A percentile compares a stretch with the other conserved stretches of the same genome.
Evolutionary conservation across 2,797 vertebrate genomes (phyloP).

Genomic region (Caiman crocodilus): DNA sequence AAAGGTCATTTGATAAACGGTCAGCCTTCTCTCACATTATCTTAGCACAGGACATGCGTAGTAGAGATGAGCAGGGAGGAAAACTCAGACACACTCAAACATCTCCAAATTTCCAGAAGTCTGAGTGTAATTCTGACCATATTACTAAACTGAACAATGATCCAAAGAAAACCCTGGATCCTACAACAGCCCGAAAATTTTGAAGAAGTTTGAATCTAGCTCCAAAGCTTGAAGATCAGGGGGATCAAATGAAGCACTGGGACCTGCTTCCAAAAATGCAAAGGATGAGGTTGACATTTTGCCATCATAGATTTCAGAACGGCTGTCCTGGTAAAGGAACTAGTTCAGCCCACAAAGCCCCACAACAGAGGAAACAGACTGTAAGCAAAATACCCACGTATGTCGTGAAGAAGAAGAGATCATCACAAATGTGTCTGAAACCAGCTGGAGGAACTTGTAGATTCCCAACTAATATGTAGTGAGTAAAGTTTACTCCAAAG

Average conservation of each 20-base stretch:
- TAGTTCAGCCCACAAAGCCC: neutral
- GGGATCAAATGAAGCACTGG: neutral
- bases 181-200: neutral
- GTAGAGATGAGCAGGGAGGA: neutral
- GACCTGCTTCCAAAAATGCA: neutral
- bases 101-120: neutral
- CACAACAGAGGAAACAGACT: neutral
- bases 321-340: neutral
- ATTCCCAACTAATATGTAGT: neutral
- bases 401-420: neutral
- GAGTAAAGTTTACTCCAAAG: neutral
- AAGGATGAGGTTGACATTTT: neutral
- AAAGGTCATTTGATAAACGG: neutral
- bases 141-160: neutral
- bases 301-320: neutral
- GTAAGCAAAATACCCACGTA: neutral
- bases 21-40: too few species aligned
- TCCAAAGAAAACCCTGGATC: neutral
- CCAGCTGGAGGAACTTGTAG: accelerated
- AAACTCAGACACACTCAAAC: neutral
- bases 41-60: too few species aligned
- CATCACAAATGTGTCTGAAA: neutral
- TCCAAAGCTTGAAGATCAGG: neutral
- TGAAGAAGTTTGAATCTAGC: neutral
- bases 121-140: neutral